phyloP scores from a whole-genome alignment of 1,140 invertebrate species.

The Trachymyrmex septentrionalis region DNA sequence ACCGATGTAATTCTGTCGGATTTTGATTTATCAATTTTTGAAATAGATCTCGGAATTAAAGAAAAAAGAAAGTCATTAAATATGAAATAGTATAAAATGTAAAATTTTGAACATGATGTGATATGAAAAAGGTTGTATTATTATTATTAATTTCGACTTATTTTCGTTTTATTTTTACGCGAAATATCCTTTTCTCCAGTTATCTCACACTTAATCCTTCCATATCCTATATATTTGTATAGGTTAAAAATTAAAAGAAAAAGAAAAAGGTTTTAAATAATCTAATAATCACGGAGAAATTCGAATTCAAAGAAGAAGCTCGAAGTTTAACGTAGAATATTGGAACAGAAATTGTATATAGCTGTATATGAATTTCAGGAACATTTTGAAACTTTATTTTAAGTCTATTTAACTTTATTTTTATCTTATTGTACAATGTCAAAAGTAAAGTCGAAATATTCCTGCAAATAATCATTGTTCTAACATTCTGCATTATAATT shows the following conservation, averaged over 20 bases:
- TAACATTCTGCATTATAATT: not conserved
- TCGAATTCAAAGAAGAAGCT: not conserved
- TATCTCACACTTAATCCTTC: not conserved
- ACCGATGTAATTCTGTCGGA: slow-evolving; percentile 34
- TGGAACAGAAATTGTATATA: slow-evolving; percentile 26
- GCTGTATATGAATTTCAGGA: not conserved
- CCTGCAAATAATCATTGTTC: not conserved
- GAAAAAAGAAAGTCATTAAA: slow-evolving; percentile 8
- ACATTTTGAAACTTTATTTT: slow-evolving; percentile 5
- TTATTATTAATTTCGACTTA: slow-evolving; percentile 42
- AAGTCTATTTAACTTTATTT: no score
- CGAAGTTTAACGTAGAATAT: not conserved
- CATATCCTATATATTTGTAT: slow-evolving; percentile 5
- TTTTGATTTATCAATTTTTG: not conserved
- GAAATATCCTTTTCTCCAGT: slow-evolving; percentile 9
- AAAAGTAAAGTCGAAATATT: slow-evolving; percentile 20
- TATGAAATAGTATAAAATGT: slow-evolving; percentile 19
- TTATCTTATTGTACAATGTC: slow-evolving; percentile 1
- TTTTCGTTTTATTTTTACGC: slow-evolving; percentile 3
- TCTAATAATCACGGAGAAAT: not conserved
- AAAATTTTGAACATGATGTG: slow-evolving; percentile 32
- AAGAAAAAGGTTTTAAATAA: not conserved
- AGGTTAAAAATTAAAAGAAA: slow-evolving; percentile 1
- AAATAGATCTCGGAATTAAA: not conserved
- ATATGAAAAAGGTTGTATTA: slow-evolving; percentile 37